Evolutionary conservation across 2,888 invertebrate genomes (phyloP).

Genomic region (Napeogenes sylphis): DNA sequence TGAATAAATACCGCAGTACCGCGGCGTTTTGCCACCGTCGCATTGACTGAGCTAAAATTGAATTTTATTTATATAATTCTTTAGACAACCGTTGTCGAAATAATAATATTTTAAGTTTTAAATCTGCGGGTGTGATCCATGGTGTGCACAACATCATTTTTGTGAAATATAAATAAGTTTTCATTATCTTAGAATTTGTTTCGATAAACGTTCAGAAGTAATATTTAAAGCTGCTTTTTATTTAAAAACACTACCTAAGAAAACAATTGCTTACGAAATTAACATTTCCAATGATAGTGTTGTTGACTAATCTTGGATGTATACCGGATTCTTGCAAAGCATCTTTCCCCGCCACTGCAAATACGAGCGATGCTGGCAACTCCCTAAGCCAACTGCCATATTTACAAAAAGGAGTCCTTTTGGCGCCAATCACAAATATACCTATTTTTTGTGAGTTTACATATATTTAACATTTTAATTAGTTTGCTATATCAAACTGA

Average conservation of each 20-base stretch:
- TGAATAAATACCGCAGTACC: constrained; percentile 89
- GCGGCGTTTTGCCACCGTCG: constrained; percentile 91
- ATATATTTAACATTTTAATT: background rate
- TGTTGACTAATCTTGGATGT: constrained; percentile 50
- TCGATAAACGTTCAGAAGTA: background rate
- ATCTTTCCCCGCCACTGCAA: constrained; percentile 62
- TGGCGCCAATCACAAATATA: constrained; percentile 64
- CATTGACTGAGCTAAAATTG: constrained; percentile 81
- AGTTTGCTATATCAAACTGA: background rate
- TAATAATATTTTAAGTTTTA: too few species aligned
- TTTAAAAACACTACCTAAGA: background rate
- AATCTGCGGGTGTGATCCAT: too few species aligned
- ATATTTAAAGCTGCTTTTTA: background rate
- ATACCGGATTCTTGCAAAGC: constrained; percentile 53
- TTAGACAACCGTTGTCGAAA: background rate
- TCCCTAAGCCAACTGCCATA: constrained; percentile 61
- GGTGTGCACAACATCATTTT: too few species aligned
- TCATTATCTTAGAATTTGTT: background rate
- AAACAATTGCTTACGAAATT: constrained; percentile 52
- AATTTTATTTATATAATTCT: background rate
- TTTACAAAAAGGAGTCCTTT: constrained; percentile 65
- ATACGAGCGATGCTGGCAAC: constrained; percentile 56
- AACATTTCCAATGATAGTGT: constrained; percentile 61
- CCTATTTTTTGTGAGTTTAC: constrained; percentile 39
- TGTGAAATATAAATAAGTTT: background rate